Evolutionary conservation across 2,113 vertebrate species (phyloP).

Genomic region (Salvelinus fontinalis): DNA sequence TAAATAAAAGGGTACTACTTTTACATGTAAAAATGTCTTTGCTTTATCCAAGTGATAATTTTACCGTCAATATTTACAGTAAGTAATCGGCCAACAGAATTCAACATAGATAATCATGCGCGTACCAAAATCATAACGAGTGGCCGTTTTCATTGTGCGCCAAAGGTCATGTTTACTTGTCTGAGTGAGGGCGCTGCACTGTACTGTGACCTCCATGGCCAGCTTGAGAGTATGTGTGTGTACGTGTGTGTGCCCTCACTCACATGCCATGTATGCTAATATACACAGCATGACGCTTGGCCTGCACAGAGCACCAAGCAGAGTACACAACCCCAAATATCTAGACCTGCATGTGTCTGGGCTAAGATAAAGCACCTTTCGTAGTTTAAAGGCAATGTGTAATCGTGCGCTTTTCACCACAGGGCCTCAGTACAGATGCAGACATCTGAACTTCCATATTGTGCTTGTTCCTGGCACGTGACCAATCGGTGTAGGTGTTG

Average conservation of each 20-base stretch:
- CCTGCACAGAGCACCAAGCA: conserved; percentile 4
- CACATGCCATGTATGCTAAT: background rate
- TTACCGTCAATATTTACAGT: conserved; percentile 10
- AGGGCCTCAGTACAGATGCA: conserved; percentile 63
- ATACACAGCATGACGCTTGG: conserved; percentile 40
- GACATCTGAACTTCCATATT: conserved; percentile 72
- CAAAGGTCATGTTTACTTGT: conserved; percentile 77
- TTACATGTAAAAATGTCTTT: background rate
- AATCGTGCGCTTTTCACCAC: conserved; percentile 60
- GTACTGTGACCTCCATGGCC: conserved; percentile 71
- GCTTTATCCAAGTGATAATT: background rate
- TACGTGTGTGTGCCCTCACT: background rate
- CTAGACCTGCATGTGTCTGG: conserved; percentile 57
- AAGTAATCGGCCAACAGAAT: conserved; percentile 47
- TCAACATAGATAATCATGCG: conserved; percentile 59
- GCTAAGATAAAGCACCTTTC: conserved; percentile 65
- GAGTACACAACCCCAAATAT: conserved; percentile 30
- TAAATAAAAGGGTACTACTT: background rate
- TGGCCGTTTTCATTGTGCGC: conserved; percentile 67
- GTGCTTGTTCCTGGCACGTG: conserved; percentile 61
- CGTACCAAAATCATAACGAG: conserved; percentile 67
- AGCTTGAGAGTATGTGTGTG: conserved; percentile 45
- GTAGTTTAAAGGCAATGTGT: conserved; percentile 61
- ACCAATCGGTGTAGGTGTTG: conserved; percentile 64
- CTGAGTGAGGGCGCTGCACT: conserved; percentile 74